Evolutionary conservation across 1,140 invertebrate genomes (phyloP).

Genomic region (Euwallacea fornicatus): DNA sequence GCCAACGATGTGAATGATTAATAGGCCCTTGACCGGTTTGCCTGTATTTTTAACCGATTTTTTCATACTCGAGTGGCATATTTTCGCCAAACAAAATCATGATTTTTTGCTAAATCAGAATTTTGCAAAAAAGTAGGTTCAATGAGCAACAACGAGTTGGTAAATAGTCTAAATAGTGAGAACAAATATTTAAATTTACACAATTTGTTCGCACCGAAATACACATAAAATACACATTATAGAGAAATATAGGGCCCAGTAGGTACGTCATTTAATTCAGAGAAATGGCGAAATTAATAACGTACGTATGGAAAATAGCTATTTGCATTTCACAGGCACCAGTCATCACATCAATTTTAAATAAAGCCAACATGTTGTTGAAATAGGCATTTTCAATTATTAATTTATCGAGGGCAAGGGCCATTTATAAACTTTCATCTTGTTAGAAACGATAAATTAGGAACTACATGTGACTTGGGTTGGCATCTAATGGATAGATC

Average conservation of each 20-base stretch:
- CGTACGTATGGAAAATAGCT: not conserved
- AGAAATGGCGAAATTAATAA: constrained; percentile 6
- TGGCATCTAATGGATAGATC: not conserved
- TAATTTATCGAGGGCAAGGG: no score
- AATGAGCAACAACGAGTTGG: not conserved
- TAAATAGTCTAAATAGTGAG: not conserved
- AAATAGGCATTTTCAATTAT: not conserved
- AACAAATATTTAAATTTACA: not conserved
- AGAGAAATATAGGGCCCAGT: not conserved
- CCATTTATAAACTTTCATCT: no score
- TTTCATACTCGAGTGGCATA: no score
- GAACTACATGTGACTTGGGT: not conserved
- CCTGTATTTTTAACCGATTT: no score
- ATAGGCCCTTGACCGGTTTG: no score
- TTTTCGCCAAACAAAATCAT: not conserved
- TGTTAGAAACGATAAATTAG: not conserved
- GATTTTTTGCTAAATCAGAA: not conserved
- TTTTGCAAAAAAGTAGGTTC: not conserved
- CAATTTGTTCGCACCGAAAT: not conserved
- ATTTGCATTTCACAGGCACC: constrained; percentile 7
- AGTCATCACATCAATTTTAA: constrained; percentile 12
- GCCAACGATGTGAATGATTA: no score
- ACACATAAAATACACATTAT: not conserved
- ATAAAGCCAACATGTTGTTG: not conserved
- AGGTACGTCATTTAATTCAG: not conserved